These are phyloP conservation scores for Saccopteryx leptura DNA, from an alignment of 2,113 vertebrate genomes.

Conservation along the genomic window DNA sequence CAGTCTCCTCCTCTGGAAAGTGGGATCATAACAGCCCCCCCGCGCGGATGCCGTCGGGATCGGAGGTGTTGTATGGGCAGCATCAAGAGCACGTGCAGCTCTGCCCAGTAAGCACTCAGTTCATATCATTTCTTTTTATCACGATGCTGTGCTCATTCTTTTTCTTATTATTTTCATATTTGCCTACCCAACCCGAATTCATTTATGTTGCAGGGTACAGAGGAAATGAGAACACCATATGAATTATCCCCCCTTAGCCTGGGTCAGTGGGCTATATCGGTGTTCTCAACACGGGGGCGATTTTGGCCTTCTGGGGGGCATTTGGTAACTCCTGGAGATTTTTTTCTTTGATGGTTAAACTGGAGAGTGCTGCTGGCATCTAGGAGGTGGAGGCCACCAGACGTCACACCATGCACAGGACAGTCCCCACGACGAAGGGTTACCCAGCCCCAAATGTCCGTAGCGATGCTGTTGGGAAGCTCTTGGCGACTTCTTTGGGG, in stretches of 20 bases:
- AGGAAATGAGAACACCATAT: neutral
- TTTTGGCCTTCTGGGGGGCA: neutral
- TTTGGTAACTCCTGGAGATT: neutral
- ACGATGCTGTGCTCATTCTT: neutral
- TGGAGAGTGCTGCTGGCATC: neutral
- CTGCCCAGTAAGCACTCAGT: too few species aligned
- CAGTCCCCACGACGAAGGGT: neutral
- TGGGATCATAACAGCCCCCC: fast-evolving
- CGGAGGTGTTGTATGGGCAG: fast-evolving
- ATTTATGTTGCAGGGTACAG: neutral
- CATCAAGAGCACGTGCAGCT: fast-evolving
- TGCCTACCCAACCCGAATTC: neutral
- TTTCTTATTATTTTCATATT: neutral
- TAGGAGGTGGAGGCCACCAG: neutral
- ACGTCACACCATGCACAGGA: neutral
- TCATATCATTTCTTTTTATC: neutral
- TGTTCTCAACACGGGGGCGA: neutral
- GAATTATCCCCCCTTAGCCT: neutral
- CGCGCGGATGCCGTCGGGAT: neutral
- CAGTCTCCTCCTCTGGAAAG: neutral
- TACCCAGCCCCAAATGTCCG: too few species aligned
- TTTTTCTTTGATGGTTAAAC: neutral
- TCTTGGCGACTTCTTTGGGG: neutral
- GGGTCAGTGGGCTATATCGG: neutral
- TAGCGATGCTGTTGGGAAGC: neutral